Evolutionary conservation across 2,113 vertebrate genomes (phyloP), one percentile per base, ranked within the genome.

Genomic region (Rafetus swinhoei): DNA sequence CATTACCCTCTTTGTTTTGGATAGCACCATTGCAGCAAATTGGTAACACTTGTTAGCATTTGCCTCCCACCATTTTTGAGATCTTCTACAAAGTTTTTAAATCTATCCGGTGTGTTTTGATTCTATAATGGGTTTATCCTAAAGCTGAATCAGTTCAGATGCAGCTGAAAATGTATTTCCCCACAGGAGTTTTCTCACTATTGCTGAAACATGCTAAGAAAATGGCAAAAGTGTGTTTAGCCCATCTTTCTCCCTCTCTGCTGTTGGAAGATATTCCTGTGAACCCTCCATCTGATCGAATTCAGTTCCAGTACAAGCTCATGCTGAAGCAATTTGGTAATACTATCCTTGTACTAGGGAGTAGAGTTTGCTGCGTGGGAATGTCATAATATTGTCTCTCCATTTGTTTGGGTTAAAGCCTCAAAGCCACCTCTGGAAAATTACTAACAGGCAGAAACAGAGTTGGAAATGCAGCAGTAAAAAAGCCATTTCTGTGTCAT

Each of bases 281-380:
- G 88, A 93, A 90, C 95, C 86, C 90, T 94, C 86, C 8, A 16
- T 94, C 89, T 89, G 88, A 95, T 94, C 93, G 86, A 96, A 94
- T 96, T 84, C 18, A 25, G 82, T 87, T 91, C 90, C 94, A 95
- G 72, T 50, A 85, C 95, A 89, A 92, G 72, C 89, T 96, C 90
- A 89, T 52, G 91, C 83, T 95, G 93, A 97, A 97, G 95, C 92
- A 94, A 96, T 97, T 82, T 95, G 65, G 96, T 97, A 97, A 97
- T 60, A 92, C 79, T 97, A 97, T 87, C 91, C 89, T 91, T 92
- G 80, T 95, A 95, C 93, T 95, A 96, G 92, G 92, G 97, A 96
- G 91, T 22, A 69, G n/a, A 0, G 22, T 5, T 76, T 84, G 56
- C 45, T 95, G 95, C 92, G 93, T 81, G 89, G 94, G 72, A 90